Evolutionary conservation across 2,888 invertebrate genomes (phyloP), one percentile per base, ranked within the genome.

Genomic region (Acleris cristana): DNA sequence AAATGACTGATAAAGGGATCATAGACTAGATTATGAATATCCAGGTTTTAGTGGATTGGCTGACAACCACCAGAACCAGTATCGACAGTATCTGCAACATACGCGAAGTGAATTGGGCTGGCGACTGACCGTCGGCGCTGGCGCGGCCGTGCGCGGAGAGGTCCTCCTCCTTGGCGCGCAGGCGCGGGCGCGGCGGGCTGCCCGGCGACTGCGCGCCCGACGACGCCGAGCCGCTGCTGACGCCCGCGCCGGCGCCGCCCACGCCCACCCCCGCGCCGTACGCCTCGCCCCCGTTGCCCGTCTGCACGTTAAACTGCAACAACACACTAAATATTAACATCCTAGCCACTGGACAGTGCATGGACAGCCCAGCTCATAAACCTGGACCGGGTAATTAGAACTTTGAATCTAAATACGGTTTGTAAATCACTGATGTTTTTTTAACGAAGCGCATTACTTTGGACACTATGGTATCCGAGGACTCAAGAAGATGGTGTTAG

Each of bases 161-260:
- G 74, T 94, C 94, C 81, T 95, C 95, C 85, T 95, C 95, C 84
- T 95, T 95, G 81, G 95, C 92, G 69, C 94, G 93, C 84, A 90
- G 84, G 69, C 91, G 84, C 73, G 86, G 79, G 70, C 73, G 77
- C 69, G 76, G 78, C 72, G 88, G 90, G 51, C 85, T 86, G 77
- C 80, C 86, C 58, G 89, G 88, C 26, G 89, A 89, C 83, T 88
- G 88, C 80, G 89, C 89, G 74, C 90, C 90, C 71, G 89, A 89
- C 71, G 90, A 89, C 72, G 86, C 89, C 70, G 89, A 89, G 75
- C 89, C 90, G 64, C 88, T 86, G 83, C 87, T 87, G 82, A 87
- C 81, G 53, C 59, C 70, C 71, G 84, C 86, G 48, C 79, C 82
- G 63, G 77, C 80, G 54, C 75, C 80, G 56, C 75, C 79, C 58